Evolutionary conservation across 2,888 invertebrate genomes (phyloP), one percentile per base, ranked within the genome.

Genomic region (Aleiodes leptofemur): DNA sequence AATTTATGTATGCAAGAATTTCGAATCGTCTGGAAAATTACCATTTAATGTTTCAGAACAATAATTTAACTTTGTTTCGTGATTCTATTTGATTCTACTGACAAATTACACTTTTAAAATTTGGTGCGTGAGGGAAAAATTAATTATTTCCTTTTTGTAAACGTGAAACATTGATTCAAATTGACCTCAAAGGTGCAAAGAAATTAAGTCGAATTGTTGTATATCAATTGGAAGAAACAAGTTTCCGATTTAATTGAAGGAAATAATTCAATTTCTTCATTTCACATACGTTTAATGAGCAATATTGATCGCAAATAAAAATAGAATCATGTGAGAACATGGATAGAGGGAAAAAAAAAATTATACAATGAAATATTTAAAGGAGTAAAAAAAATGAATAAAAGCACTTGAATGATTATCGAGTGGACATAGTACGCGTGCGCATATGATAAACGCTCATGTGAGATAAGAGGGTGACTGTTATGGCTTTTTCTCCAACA

Each of bases 361-460:
- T 7, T 8, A 23, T 64, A 68, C n/a, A 51, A 31, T 50, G 7
- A 50, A 31, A 38, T 53, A 53, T 53, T 53, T 53, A 16, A 31
- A 31, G 31, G 34, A 13, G 59, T 29, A 9, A 29, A n/a, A 29
- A n/a, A 9, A 50, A 51, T 64, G 43, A 43, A 68, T 50, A 43
- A 14, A 64, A 51, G 48, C 4, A 68, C 31, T 51, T 31, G 51
- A 31, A 51, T 68, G 68, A 68, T 68, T 68, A 68, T 68, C 68
- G 68, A 68, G 51, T 51, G 13, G 68, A 68, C n/a, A 50, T 29
- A 48, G 48, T 16, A 50, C 68, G 68, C 68, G 51, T 68, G 68
- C 68, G 68, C 68, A 68, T n/a, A 68, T 68, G 51, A 68, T 68
- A 68, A 68, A 68, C 50, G 50, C 23, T 50, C 31, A 68, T 31